Conservation (phyloP, 1,140 invertebrate genomes). For the Halesus radiatus region DNA sequence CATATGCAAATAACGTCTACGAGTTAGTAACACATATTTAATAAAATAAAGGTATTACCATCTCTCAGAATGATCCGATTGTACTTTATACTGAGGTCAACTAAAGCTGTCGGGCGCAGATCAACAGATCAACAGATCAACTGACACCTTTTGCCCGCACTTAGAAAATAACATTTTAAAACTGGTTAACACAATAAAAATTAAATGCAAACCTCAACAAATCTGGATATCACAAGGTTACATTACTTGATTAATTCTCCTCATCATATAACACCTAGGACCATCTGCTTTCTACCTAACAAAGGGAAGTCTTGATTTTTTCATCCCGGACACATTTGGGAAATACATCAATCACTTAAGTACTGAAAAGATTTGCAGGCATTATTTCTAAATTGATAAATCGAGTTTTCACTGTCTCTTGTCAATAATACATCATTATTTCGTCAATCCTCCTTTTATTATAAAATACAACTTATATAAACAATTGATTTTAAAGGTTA, state of each 20-base stretch:
- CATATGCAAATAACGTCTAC: slow-evolving; percentile 41
- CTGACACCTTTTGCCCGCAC: slow-evolving; percentile 26
- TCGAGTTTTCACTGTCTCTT: too few species aligned
- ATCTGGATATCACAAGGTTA: slow-evolving; percentile 11
- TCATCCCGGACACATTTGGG: too few species aligned
- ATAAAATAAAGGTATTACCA: neutral
- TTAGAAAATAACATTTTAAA: slow-evolving; percentile 26
- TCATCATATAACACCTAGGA: too few species aligned
- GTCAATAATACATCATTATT: too few species aligned
- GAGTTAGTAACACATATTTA: slow-evolving; percentile 41
- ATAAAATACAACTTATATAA: too few species aligned
- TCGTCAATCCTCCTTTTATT: too few species aligned
- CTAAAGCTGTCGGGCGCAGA: slow-evolving; percentile 35
- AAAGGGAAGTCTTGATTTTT: neutral
- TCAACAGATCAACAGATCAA: too few species aligned
- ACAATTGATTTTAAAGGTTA: too few species aligned
- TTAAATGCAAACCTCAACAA: slow-evolving; percentile 38
- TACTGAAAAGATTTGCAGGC: too few species aligned
- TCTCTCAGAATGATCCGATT: slow-evolving; percentile 31
- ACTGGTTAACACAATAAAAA: slow-evolving; percentile 44
- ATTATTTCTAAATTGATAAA: too few species aligned
- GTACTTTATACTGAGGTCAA: slow-evolving; percentile 52
- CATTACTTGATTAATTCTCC: neutral
- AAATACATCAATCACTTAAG: too few species aligned
- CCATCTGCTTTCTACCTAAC: neutral